These are phyloP conservation scores for Nesidiocoris tenuis DNA, from an alignment of 2,888 invertebrate species.

Conservation along the genomic window DNA sequence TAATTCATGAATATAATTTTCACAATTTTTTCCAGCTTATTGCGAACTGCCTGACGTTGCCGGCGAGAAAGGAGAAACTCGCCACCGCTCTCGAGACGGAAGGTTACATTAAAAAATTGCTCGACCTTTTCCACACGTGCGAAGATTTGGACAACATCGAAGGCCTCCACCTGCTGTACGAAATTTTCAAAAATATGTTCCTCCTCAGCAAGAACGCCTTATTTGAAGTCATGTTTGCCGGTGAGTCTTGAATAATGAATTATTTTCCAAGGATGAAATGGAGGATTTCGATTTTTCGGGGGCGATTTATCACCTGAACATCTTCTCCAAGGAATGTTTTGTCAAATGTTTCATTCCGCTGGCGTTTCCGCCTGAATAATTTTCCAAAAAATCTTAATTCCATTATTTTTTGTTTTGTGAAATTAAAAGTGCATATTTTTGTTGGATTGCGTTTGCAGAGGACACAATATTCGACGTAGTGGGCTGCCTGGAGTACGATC, in stretches of 20 bases:
- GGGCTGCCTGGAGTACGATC: slow-evolving; percentile 98
- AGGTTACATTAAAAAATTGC: slow-evolving; percentile 90
- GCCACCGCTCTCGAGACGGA: slow-evolving; percentile 91
- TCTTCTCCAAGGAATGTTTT: not conserved
- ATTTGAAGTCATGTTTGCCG: slow-evolving; percentile 96
- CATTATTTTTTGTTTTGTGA: slow-evolving; percentile 4
- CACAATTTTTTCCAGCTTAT: too few relatives aligned
- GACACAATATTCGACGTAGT: slow-evolving; percentile 97
- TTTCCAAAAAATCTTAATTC: too few relatives aligned
- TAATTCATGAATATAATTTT: too few relatives aligned
- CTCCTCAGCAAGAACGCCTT: slow-evolving; percentile 95
- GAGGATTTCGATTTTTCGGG: not conserved
- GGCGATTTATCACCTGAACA: not conserved
- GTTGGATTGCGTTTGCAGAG: slow-evolving; percentile 55
- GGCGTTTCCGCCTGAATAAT: too few relatives aligned
- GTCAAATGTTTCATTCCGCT: too few relatives aligned
- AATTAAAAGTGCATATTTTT: not conserved
- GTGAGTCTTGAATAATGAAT: slow-evolving; percentile 51
- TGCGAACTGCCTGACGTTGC: slow-evolving; percentile 82
- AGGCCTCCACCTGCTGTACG: slow-evolving; percentile 91
- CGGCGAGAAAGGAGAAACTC: slow-evolving; percentile 89
- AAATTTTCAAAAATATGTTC: slow-evolving; percentile 98
- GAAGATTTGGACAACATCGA: slow-evolving; percentile 95
- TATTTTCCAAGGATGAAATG: not conserved
- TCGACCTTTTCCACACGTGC: slow-evolving; percentile 93